Conservation (phyloP, 2,113 vertebrate species). For the Atrichornis clamosus region DNA sequence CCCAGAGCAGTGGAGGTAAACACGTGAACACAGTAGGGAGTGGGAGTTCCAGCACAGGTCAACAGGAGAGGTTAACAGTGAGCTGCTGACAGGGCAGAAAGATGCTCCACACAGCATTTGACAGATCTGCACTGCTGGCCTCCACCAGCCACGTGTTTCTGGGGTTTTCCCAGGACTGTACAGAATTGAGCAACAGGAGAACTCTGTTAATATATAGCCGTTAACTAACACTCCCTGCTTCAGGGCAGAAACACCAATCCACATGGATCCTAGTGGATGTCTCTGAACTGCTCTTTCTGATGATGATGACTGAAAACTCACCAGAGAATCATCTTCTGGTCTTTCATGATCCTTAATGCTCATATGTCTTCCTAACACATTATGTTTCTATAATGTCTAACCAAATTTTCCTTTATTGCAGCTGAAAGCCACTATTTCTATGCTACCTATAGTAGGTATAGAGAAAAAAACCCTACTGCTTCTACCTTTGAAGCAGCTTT, state of each 20-base stretch:
- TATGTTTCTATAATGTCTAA: not conserved
- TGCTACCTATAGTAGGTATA: not conserved
- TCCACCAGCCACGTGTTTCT: not conserved
- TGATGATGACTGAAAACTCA: not conserved
- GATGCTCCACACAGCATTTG: not conserved
- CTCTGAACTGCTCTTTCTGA: not conserved
- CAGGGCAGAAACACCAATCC: not conserved
- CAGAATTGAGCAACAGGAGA: not conserved
- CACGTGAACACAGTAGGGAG: rapidly evolving
- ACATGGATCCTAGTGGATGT: not conserved
- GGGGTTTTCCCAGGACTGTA: not conserved
- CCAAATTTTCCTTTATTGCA: not conserved
- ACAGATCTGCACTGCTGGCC: not conserved
- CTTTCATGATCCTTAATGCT: not conserved
- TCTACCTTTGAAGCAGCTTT: not conserved
- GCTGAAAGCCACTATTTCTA: not conserved
- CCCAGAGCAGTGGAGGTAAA: not conserved
- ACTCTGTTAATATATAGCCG: not conserved
- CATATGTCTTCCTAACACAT: not conserved
- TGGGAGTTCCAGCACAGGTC: not conserved
- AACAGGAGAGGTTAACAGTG: not conserved
- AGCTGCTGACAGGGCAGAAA: not conserved
- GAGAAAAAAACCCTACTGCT: not conserved
- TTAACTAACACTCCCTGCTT: not conserved
- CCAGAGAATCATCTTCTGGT: not conserved